These are phyloP conservation scores for Diarsia dahlii DNA, from an alignment of 2,888 invertebrate genomes.

Conservation along the genomic window DNA sequence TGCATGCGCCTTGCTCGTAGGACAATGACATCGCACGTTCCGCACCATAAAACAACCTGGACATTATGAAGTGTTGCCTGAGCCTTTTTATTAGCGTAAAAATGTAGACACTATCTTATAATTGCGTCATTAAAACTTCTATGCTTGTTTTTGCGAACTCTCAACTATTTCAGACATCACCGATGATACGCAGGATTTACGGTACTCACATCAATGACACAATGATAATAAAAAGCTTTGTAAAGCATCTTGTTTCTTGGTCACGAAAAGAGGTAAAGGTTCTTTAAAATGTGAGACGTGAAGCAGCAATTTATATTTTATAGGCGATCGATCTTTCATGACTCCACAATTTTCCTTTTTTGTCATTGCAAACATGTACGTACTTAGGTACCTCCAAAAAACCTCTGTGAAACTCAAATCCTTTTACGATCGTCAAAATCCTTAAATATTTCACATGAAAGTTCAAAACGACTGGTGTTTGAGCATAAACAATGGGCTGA, in stretches of 20 bases:
- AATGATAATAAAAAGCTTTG: slow-evolving; percentile 64
- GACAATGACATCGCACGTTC: slow-evolving; percentile 90
- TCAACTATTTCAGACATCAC: slow-evolving; percentile 72
- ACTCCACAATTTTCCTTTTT: slow-evolving; percentile 69
- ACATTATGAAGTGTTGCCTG: slow-evolving; percentile 82
- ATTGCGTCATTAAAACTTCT: slow-evolving; percentile 80
- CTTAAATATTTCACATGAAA: slow-evolving; percentile 72
- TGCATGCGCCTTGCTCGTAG: slow-evolving; percentile 81
- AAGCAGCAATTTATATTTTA: slow-evolving; percentile 71
- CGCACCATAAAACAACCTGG: slow-evolving; percentile 89
- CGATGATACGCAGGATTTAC: slow-evolving; percentile 55
- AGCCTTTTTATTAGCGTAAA: slow-evolving; percentile 79
- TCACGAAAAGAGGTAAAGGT: slow-evolving; percentile 82
- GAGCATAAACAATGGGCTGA: slow-evolving; percentile 81
- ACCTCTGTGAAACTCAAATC: slow-evolving; percentile 43
- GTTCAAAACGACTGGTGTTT: slow-evolving; percentile 76
- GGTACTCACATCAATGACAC: slow-evolving; percentile 62
- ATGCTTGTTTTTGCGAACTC: slow-evolving; percentile 77
- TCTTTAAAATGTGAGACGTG: slow-evolving; percentile 62
- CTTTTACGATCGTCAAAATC: slow-evolving; percentile 62
- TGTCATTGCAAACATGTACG: slow-evolving; percentile 62
- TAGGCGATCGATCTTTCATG: slow-evolving; percentile 60
- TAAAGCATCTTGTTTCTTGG: slow-evolving; percentile 71
- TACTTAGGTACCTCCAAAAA: slow-evolving; percentile 40
- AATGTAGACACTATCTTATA: slow-evolving; percentile 80